phyloP scores from a whole-genome alignment of 2,797 vertebrate species.

The Poecilia gillii region DNA sequence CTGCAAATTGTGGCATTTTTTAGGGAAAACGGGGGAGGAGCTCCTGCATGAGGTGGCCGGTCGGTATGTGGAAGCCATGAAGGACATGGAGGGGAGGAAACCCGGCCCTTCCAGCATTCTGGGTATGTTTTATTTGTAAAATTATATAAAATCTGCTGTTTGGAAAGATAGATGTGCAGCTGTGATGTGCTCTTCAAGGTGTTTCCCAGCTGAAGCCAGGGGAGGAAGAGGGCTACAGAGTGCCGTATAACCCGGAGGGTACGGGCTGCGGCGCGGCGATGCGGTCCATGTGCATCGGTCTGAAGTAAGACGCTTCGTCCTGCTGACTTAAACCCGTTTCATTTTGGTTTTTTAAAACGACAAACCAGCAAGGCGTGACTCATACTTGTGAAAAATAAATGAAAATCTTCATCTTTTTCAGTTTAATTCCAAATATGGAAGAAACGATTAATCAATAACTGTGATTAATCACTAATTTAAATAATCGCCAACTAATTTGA shows the following conservation, averaged over 20 bases:
- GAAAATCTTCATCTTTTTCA: neutral
- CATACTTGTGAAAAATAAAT: neutral
- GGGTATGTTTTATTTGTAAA: slow-evolving; percentile 61
- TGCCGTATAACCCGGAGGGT: slow-evolving; percentile 81
- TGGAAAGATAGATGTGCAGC: neutral
- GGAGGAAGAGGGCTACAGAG: slow-evolving; percentile 79
- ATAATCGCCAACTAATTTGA: no score
- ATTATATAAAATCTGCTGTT: neutral
- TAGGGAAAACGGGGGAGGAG: slow-evolving; percentile 69
- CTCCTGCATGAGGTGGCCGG: slow-evolving; percentile 77
- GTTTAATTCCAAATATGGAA: neutral
- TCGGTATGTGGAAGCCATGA: slow-evolving; percentile 85
- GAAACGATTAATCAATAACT: no score
- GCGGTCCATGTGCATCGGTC: slow-evolving; percentile 89
- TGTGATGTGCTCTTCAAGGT: slow-evolving; percentile 60
- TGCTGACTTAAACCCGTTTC: neutral
- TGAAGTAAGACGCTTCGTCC: slow-evolving; percentile 73
- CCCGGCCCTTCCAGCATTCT: slow-evolving; percentile 85
- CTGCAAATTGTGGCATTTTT: slow-evolving; percentile 10
- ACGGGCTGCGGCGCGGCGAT: slow-evolving; percentile 88
- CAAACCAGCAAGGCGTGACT: neutral
- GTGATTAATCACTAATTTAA: no score
- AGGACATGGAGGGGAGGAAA: slow-evolving; percentile 88
- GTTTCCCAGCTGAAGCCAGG: slow-evolving; percentile 83
- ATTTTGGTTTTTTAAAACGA: neutral